Base-by-base conservation (phyloP, 2,888 invertebrate genomes). In the Cantharis rustica region DNA sequence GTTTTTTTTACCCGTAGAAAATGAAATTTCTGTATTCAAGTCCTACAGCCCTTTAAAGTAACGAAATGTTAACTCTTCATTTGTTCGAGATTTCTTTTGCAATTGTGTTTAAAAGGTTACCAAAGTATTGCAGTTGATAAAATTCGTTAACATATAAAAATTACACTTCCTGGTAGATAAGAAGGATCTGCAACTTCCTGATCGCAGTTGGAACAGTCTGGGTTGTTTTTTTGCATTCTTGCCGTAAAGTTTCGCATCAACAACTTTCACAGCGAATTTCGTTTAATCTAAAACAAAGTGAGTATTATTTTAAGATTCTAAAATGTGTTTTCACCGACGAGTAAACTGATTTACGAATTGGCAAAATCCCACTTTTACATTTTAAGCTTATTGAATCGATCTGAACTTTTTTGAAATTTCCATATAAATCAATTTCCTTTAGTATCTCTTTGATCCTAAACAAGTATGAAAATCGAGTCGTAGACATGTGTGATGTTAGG, bases 401-500 rank as follows among this genome's bases (percentile, higher is more conserved):
- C 47, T n/a, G n/a, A 47, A 47, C 7, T 47, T 47, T 47, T 47
- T 47, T 47, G n/a, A 47, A 20, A 66, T 20, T 66, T 66, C 23
- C 17, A 66, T 17, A 66, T 23, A 16, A 66, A 66, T 66, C 64
- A 66, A 66, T 63, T 63, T 72, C 27, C 47, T 63, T 23, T 23
- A 63, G 72, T 27, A 72, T 68, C 47, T 71, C 71, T 69, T 70
- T 74, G 69, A 75, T 72, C 68, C 69, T 64, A 68, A 23, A 75
- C 72, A 69, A 72, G 75, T 75, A 75, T 75, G 75, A 73, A 74
- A 75, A 75, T 72, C 74, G 74, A 77, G 77, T 77, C 72, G 69
- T 61, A 71, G 69, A 75, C 78, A 69, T 78, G 74, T 78, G 78
- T 75, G 71, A 75, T 75, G 75, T 75, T 75, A 80, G 82, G 82